Base-by-base conservation (phyloP, 2,888 invertebrate species). In the Tetragonula carbonaria region DNA sequence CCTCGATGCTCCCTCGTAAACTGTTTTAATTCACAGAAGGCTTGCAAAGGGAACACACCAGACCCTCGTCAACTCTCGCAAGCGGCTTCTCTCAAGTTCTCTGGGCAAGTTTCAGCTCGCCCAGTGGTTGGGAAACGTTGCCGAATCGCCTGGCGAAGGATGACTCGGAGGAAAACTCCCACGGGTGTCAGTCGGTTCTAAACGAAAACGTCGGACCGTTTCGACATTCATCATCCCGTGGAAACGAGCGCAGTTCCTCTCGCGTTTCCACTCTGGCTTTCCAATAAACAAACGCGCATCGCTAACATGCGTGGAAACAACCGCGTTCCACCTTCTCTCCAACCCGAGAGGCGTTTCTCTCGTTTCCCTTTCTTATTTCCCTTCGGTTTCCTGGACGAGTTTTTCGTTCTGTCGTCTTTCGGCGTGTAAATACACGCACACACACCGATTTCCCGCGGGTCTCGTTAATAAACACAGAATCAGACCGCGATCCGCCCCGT, bases 261-360 rank as follows among this genome's bases (percentile, higher is more conserved):
- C 57, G 81, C 67, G 63, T 78, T 74, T 72, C 78, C 59, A 67
- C 85, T 75, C 85, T 75, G 73, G 62, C 79, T 50, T 62, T 78
- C 65, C 81, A 86, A 81, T 84, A 79, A 45, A 86, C 84, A 28
- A 78, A 65, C 78, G 81, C 8, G 45, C 45, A 86, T 84, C 76
- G 80, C 66, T 85, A 83, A 87, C 83, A 82, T 77, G 88, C 77
- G 66, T 85, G 78, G 80, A 87, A 87, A 85, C 85, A 85, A 87
- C 82, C 82, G 85, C 78, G 66, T 73, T 65, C 74, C 67, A 28
- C 74, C 50, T 66, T 33, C 75, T 50, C 53, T 33, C 4, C 50
- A 6, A 0, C 16, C 23, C 28, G 28, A 28, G 28, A 21, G 50
- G 11, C 63, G 11, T n/a, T 4, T 14, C 38, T 16, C 45, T 67